Evolutionary conservation across 2,113 vertebrate genomes (phyloP).

Genomic region (Lamprotornis superbus): DNA sequence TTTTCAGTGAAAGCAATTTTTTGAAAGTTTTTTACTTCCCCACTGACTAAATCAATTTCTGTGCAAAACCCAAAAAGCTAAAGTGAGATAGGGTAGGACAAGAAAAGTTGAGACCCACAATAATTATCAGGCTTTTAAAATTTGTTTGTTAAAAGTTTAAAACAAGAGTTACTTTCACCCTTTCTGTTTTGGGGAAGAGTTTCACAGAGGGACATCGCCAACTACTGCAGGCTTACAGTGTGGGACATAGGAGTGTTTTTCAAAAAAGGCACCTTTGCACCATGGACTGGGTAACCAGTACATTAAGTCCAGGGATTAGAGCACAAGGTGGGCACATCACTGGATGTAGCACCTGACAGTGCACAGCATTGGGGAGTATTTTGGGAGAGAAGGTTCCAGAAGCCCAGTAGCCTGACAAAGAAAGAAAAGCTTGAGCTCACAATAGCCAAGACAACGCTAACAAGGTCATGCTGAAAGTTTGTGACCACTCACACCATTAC

Average conservation of each 20-base stretch:
- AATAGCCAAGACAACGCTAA: neutral
- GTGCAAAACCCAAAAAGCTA: neutral
- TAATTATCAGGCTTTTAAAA: neutral
- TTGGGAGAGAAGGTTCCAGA: neutral
- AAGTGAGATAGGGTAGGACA: neutral
- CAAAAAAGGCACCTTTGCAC: neutral
- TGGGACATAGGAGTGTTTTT: neutral
- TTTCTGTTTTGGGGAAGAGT: neutral
- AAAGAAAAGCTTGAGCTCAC: neutral
- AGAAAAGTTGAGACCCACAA: neutral
- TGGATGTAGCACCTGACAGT: neutral
- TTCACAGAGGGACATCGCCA: neutral
- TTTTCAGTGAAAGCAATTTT: neutral
- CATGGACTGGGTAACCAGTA: neutral
- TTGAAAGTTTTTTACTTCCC: neutral
- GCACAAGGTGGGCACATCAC: no score
- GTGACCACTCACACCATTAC: neutral
- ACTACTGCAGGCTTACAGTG: neutral
- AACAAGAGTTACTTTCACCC: neutral
- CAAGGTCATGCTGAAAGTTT: neutral
- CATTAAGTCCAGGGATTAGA: neutral
- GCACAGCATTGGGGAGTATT: neutral
- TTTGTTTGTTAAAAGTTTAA: neutral
- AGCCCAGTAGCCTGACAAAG: neutral
- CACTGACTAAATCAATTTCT: neutral